These are phyloP conservation scores for Columbina picui DNA, from an alignment of 2,113 vertebrate species.

Conservation along the genomic window DNA sequence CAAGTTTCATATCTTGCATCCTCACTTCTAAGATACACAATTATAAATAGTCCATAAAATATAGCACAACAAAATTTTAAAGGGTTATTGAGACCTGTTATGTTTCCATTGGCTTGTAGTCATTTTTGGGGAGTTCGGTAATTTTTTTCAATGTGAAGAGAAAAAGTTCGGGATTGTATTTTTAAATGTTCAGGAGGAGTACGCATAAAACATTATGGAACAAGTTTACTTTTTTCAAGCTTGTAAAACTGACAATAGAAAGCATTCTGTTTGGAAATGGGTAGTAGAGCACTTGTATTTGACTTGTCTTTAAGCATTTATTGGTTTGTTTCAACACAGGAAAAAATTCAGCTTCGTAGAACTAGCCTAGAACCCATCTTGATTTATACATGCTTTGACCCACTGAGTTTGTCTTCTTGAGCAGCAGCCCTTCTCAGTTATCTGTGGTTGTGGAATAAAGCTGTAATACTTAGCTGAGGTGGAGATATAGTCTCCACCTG, in stretches of 20 bases:
- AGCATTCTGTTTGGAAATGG: not conserved
- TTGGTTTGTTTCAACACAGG: not conserved
- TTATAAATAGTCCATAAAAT: not conserved
- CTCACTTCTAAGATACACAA: not conserved
- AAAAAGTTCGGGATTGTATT: not conserved
- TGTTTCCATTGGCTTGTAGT: not conserved
- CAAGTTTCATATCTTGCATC: not conserved
- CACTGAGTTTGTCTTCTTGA: not conserved
- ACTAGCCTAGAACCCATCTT: not conserved
- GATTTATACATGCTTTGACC: accelerated
- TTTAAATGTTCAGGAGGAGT: not conserved
- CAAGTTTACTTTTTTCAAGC: not conserved
- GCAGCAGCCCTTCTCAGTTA: not conserved
- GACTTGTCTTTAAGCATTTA: not conserved
- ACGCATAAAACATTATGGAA: not conserved
- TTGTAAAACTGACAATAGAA: not conserved
- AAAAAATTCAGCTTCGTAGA: not conserved
- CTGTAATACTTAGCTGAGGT: not conserved
- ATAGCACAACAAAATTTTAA: not conserved
- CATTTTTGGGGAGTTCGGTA: not conserved
- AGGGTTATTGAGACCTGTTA: not conserved
- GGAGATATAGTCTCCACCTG: too few species aligned
- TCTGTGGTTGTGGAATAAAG: not conserved
- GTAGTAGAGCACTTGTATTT: not conserved
- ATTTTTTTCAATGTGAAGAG: not conserved